Base-by-base conservation (phyloP, 2,888 invertebrate genomes). In the Lasioglossum leucozonium region DNA sequence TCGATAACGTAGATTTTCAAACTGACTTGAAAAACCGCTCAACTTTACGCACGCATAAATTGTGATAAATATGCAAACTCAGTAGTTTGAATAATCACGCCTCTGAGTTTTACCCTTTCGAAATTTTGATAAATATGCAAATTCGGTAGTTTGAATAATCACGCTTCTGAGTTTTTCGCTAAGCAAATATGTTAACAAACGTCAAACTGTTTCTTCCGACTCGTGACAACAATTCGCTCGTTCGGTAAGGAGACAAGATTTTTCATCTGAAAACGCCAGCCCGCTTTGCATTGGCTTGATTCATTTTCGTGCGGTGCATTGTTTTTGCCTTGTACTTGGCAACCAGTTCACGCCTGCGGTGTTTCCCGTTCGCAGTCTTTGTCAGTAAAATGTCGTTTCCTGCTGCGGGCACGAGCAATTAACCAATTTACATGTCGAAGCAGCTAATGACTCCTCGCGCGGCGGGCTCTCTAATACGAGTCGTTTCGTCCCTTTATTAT, bases 341-440 rank as follows among this genome's bases (percentile, higher is more conserved):
- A 44, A 55, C 55, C 34, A 5, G 37, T 75, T 80, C n/a, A 1
- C 55, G 51, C n/a, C 65, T 40, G 55, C 26, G n/a, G 22, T 69
- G n/a, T 65, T 58, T 22, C 37, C 67, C 42, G 34, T 13, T 3
- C 79, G 55, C 40, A 82, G 58, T 71, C 72, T 69, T 47, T 51
- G 47, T 42, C 30, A 51, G 44, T 42, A 78, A 80, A 85, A 82
- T 34, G 51, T 77, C 81, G 72, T 74, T 72, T 42, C 76, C 40
- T 65, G 72, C 44, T 42, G 55, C 30, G 18, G 47, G 62, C 37
- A 67, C 67, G 71, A 88, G 79, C 89, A 88, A 87, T 91, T 89
- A 89, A 79, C 83, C 84, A 90, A 91, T 91, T 90, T 88, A 84
- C 84, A 77, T 77, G 84, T 87, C 82, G 87, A 87, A 84, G 82